These are phyloP conservation scores for Vanessa atalanta DNA, from an alignment of 1,140 invertebrate genomes.

Conservation along the genomic window DNA sequence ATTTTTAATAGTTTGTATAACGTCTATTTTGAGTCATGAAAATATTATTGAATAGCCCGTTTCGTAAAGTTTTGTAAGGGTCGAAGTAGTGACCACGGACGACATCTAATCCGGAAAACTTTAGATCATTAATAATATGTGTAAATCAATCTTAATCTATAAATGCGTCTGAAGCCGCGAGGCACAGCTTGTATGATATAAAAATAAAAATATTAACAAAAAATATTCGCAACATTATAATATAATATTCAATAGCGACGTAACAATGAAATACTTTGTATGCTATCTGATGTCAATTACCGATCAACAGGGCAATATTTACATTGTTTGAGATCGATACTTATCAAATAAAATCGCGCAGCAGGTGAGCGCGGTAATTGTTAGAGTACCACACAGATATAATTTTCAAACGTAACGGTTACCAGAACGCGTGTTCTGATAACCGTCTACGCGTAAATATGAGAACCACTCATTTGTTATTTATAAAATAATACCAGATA, in stretches of 20 bases:
- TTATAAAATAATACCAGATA: constrained; percentile 7
- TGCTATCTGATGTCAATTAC: constrained; percentile 46
- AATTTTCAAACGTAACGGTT: constrained; percentile 37
- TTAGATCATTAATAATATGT: no score
- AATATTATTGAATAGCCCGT: no score
- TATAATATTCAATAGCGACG: neutral
- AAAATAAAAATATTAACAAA: no score
- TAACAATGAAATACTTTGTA: neutral
- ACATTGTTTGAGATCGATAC: constrained; percentile 49
- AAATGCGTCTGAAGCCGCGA: no score
- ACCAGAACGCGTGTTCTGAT: constrained; percentile 25
- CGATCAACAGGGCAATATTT: constrained; percentile 52
- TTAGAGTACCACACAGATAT: constrained; percentile 27
- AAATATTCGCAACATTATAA: no score
- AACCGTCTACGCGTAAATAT: constrained; percentile 11
- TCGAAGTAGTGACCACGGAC: no score
- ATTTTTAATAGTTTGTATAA: no score
- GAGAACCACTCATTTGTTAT: constrained; percentile 1
- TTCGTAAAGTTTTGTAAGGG: no score
- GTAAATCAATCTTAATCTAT: no score
- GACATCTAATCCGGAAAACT: no score
- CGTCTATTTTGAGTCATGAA: no score
- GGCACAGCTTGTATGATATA: no score
- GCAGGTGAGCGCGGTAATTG: constrained; percentile 61
- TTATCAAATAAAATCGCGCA: constrained; percentile 67